These are phyloP conservation scores for Neodon shergylaensis DNA, from an alignment of 2,113 vertebrate species.

Conservation along the genomic window DNA sequence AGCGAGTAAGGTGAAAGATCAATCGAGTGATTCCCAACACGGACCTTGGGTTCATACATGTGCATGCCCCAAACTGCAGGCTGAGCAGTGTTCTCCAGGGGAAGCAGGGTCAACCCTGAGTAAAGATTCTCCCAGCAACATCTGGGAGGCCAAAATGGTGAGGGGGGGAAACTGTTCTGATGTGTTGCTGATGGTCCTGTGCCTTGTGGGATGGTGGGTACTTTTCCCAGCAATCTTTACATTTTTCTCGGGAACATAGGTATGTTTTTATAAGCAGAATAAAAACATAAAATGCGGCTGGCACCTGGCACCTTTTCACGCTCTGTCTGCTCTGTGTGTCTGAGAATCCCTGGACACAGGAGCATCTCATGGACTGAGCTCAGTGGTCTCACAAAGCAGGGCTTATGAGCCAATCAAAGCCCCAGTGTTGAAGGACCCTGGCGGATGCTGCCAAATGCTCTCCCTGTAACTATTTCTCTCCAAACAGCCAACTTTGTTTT, in stretches of 20 bases:
- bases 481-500: neutral
- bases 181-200: neutral
- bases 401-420: neutral
- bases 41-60: neutral
- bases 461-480: no score
- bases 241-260: neutral
- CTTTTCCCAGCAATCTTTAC: neutral
- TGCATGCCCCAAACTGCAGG: neutral
- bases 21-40: neutral
- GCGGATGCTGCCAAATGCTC: rapidly evolving
- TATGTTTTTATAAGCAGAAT: neutral
- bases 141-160: rapidly evolving
- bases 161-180: neutral
- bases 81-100: rapidly evolving
- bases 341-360: neutral
- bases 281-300: neutral
- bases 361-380: neutral
- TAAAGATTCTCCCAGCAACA: neutral
- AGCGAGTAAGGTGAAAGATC: no score
- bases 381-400: no score
- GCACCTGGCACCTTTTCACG: rapidly evolving
- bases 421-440: neutral
- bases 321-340: neutral
- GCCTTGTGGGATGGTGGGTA: neutral
- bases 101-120: neutral